A percentile compares a stretch with the other conserved stretches of the same genome.
Evolutionary conservation across 2,797 vertebrate species (phyloP).

Genomic region (Hippopotamyrus pictus): DNA sequence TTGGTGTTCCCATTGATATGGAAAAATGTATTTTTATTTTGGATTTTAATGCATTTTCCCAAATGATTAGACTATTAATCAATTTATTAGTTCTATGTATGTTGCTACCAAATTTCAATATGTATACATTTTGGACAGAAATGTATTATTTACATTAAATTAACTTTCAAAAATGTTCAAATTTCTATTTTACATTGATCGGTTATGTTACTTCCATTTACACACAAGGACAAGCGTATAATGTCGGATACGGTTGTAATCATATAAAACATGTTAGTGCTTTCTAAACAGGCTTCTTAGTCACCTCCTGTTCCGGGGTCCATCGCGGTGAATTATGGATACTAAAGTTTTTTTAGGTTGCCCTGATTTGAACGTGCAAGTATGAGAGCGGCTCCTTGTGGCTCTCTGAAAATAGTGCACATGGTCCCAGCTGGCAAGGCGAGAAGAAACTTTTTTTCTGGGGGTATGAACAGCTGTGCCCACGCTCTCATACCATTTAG

Average conservation of each 20-base stretch:
- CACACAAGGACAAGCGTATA: not conserved
- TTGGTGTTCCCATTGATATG: not conserved
- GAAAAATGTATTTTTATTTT: not conserved
- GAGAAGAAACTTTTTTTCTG: slow-evolving; percentile 14
- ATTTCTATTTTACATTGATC: not conserved
- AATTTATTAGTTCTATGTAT: not conserved
- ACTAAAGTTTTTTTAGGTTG: slow-evolving; percentile 11
- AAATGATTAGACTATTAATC: not conserved
- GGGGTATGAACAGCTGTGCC: not conserved
- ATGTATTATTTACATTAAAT: not conserved
- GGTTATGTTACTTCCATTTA: not conserved
- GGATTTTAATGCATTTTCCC: not conserved
- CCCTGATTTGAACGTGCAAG: not conserved
- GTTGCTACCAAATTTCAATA: not conserved
- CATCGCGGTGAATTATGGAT: slow-evolving; percentile 32
- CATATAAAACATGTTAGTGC: not conserved
- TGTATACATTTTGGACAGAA: not conserved
- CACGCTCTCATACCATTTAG: not conserved
- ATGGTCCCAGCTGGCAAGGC: not conserved
- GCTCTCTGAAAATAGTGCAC: not conserved
- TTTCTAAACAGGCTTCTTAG: slow-evolving; percentile 29
- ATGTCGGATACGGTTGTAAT: not conserved
- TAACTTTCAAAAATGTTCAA: not conserved
- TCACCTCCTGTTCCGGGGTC: not conserved
- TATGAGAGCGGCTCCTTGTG: slow-evolving; percentile 44